A percentile compares a stretch with the other conserved stretches of the same genome.
phyloP scores from a whole-genome alignment of 2,888 invertebrate species.

The Gasteruption jaculator region DNA sequence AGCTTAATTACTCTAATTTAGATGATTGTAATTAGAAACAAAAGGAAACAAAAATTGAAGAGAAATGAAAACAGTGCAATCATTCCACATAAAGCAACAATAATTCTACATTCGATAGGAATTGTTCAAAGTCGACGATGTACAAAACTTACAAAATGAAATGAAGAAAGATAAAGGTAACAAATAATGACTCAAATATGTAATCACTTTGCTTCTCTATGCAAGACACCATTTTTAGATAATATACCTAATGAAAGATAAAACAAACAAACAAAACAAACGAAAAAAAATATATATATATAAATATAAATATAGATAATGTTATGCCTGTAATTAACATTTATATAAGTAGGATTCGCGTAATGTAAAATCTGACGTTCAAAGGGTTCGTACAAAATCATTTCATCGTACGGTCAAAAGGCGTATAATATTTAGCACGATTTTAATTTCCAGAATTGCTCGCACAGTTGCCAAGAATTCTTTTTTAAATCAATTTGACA shows the following conservation, averaged over 20 bases:
- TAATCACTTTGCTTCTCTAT: conserved; percentile 38
- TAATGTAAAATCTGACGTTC: background rate
- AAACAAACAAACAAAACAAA: conserved; percentile 10
- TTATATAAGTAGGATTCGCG: conserved; percentile 20
- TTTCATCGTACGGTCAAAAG: too few relatives aligned
- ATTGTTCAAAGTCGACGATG: conserved; percentile 38
- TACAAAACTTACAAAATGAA: too few relatives aligned
- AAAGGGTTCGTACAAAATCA: too few relatives aligned
- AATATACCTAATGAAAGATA: conserved; percentile 31
- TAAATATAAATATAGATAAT: conserved; percentile 34
- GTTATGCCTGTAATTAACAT: conserved; percentile 40
- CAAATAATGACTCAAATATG: too few relatives aligned
- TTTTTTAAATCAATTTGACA: too few relatives aligned
- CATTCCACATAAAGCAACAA: too few relatives aligned
- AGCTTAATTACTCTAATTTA: conserved; percentile 38
- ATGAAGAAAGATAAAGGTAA: too few relatives aligned
- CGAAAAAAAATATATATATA: conserved; percentile 24
- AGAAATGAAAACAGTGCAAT: conserved; percentile 52
- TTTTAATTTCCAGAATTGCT: too few relatives aligned
- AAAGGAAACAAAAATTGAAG: too few relatives aligned
- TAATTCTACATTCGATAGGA: conserved; percentile 31
- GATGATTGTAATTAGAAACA: conserved; percentile 42
- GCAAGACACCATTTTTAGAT: conserved; percentile 39
- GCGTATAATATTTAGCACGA: too few relatives aligned
- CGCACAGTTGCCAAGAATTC: too few relatives aligned